Evolutionary conservation across 2,797 vertebrate species (phyloP), one percentile per base, ranked within the genome.

Genomic region (Molossus molossus): DNA sequence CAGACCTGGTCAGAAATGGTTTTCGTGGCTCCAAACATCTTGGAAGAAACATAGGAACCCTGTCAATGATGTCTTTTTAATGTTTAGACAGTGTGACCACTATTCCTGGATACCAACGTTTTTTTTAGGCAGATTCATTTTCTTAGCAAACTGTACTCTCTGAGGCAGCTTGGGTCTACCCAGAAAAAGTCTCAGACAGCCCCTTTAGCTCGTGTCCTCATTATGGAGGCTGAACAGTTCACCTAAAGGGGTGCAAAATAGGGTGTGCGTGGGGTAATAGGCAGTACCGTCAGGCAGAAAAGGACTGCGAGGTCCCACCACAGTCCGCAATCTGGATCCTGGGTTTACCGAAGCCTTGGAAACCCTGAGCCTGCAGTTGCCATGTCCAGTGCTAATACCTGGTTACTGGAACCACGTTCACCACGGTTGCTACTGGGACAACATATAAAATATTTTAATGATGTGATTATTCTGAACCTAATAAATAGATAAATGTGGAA

Each of bases 11-110:
- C 99, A 0, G 99, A 99, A 48, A 99, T 99, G 0, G 99, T 99
- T 98, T 99, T 99, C 37, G 98, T 99, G 0, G 99, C 99, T 0
- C 99, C 99, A 64, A 99, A 99, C 0, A 99, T 99, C 99, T 99
- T 99, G 98, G 99, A 99, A 77, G 99, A 99, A 45, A 99, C 99
- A 75, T 99, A 99, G 62, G 99, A 99, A 55, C 99, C 99, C 97
- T 99, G 99, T 97, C 99, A 99, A 96, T 99, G 97, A 96, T 99
- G 98, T 98, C 99, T 99, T 3, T 98, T 98, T 98, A 94, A 99
- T 98, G 40, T 99, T 99, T 60, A 99, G 99, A 92, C 99, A 99
- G 95, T 99, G 98, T 20, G 99, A 98, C 99, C 99, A 99, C 95
- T 99, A 98, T 1, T 97, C 96, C 91, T 99, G 98, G 0, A 99